Evolutionary conservation across 2,113 vertebrate genomes (phyloP).

Genomic region (Rhadina sibilatrix): DNA sequence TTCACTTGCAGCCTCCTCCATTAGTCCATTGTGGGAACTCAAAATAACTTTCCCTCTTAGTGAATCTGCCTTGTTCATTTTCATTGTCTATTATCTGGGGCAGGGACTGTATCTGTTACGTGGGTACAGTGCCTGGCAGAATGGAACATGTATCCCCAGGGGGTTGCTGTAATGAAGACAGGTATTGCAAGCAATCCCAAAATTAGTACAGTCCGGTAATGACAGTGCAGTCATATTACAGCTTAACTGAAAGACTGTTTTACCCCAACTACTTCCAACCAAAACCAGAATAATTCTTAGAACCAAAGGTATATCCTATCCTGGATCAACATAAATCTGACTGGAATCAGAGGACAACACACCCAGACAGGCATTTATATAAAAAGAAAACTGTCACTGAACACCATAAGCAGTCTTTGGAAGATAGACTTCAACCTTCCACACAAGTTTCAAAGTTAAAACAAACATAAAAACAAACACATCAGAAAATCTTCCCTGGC

Average conservation of each 20-base stretch:
- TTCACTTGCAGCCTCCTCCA: background rate
- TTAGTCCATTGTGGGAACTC: background rate
- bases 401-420: background rate
- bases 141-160: background rate
- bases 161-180: background rate
- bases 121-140: background rate
- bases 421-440: background rate
- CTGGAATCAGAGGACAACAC: background rate
- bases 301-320: background rate
- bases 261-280: background rate
- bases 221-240: background rate
- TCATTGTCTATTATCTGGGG: background rate
- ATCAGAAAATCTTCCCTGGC: background rate
- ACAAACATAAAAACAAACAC: background rate
- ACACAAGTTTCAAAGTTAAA: background rate
- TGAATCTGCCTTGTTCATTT: background rate
- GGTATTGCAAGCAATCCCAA: background rate
- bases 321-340: background rate
- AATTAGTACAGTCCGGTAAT: background rate
- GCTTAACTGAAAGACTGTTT: background rate
- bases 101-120: background rate
- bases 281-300: background rate
- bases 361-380: background rate
- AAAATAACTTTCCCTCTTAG: background rate
- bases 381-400: background rate